These are phyloP conservation scores for Protobothrops flavoviridis DNA, from an alignment of 2,113 vertebrate species.

Conservation along the genomic window DNA sequence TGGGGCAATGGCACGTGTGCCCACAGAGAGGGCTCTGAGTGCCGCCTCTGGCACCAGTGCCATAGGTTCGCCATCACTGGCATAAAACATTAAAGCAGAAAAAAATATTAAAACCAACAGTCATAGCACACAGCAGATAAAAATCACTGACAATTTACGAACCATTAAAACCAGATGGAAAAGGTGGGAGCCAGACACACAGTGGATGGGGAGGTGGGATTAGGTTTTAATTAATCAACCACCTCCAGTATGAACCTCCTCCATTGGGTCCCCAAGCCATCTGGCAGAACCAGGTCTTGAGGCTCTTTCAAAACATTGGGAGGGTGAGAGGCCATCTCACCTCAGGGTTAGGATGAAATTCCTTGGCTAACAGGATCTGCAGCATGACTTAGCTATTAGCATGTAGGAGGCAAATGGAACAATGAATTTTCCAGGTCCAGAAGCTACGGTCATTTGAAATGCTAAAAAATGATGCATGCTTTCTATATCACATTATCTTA, in stretches of 20 bases:
- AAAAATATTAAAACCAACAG: not conserved
- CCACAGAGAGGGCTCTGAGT: too few species aligned
- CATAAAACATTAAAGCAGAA: not conserved
- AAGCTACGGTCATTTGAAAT: not conserved
- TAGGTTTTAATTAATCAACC: not conserved
- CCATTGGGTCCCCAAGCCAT: not conserved
- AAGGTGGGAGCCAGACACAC: not conserved
- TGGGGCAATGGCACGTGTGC: too few species aligned
- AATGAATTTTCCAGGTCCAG: not conserved
- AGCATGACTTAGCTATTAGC: not conserved
- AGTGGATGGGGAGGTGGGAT: not conserved
- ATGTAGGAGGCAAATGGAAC: not conserved
- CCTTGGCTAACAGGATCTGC: not conserved
- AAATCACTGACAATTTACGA: not conserved
- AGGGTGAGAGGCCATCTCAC: not conserved
- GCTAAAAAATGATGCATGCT: not conserved
- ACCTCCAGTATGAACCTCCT: not conserved
- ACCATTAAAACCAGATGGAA: not conserved
- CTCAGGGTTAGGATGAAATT: not conserved
- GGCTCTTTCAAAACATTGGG: not conserved
- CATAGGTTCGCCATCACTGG: too few species aligned
- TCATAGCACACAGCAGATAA: not conserved
- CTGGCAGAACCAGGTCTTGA: not conserved
- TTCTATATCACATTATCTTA: not conserved
- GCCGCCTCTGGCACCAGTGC: too few species aligned